phyloP scores from a whole-genome alignment of 2,888 invertebrate genomes.

The Dryocosmus kuriphilus region DNA sequence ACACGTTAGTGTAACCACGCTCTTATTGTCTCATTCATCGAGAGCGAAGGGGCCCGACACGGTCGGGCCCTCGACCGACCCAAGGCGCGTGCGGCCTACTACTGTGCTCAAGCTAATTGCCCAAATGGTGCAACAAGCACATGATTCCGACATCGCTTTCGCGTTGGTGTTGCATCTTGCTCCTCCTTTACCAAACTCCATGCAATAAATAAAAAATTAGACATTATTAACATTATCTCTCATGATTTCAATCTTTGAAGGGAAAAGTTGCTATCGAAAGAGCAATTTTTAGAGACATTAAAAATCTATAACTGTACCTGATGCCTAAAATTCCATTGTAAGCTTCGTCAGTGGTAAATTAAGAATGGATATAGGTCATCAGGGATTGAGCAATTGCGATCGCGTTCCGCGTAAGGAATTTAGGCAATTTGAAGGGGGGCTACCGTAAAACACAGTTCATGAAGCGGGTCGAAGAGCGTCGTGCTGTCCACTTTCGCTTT shows the following conservation, averaged over 20 bases:
- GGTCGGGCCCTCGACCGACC: conserved; percentile 49
- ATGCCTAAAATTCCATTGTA: not conserved
- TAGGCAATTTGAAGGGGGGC: conserved; percentile 33
- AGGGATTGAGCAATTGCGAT: not conserved
- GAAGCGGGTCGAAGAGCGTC: conserved; percentile 50
- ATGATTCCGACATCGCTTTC: conserved; percentile 50
- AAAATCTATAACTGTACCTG: not conserved
- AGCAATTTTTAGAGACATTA: not conserved
- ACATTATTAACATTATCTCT: not conserved
- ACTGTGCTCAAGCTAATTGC: conserved; percentile 69
- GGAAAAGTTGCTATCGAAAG: not conserved
- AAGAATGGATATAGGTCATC: not conserved
- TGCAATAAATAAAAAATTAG: not conserved
- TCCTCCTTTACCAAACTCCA: conserved; percentile 9
- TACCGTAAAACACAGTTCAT: conserved; percentile 39
- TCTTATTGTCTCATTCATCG: conserved; percentile 55
- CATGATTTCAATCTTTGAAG: not conserved
- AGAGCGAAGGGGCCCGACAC: conserved; percentile 46
- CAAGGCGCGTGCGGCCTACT: conserved; percentile 70
- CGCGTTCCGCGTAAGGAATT: conserved; percentile 28
- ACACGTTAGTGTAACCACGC: conserved; percentile 50
- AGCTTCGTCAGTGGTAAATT: not conserved
- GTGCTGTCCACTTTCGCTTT: conserved; percentile 70
- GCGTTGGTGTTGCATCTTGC: conserved; percentile 36
- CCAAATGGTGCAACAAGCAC: conserved; percentile 69